Conservation (phyloP, 2,113 vertebrate genomes). For the Nibea albiflora region DNA sequence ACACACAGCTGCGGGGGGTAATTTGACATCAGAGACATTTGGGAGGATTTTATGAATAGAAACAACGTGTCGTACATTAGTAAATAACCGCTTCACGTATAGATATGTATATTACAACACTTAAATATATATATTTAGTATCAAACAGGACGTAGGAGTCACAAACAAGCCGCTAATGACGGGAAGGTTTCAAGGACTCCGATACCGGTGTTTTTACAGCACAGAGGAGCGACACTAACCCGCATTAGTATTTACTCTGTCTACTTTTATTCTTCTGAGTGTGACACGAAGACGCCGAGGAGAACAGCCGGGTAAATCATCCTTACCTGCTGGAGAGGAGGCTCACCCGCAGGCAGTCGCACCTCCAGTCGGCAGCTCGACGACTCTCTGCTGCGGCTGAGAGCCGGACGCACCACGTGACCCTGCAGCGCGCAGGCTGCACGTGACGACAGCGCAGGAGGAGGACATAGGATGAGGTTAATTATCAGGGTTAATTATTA, state of each 20-base stretch:
- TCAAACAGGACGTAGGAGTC: constrained; percentile 1
- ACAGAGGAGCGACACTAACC: neutral
- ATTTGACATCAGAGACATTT: neutral
- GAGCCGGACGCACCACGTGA: constrained; percentile 51
- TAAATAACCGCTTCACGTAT: neutral
- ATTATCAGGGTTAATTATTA: neutral
- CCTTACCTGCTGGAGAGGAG: constrained; percentile 57
- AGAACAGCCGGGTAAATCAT: neutral
- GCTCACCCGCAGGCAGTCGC: constrained; percentile 14
- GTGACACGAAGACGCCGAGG: neutral
- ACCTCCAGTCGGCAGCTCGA: neutral
- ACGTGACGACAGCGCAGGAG: constrained; percentile 32
- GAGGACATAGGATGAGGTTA: constrained; percentile 1
- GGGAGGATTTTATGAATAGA: neutral
- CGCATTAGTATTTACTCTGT: neutral
- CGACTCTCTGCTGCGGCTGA: neutral
- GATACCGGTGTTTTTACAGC: neutral
- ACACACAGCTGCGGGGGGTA: neutral
- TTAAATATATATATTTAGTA: neutral
- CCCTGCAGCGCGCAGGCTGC: neutral
- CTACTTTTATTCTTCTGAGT: neutral
- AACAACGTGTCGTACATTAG: too few species aligned
- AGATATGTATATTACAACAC: neutral
- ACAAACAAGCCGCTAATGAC: neutral
- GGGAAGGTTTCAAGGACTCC: neutral